These are phyloP conservation scores for Melierax canorus DNA, from an alignment of 2,113 vertebrate genomes.

Conservation along the genomic window DNA sequence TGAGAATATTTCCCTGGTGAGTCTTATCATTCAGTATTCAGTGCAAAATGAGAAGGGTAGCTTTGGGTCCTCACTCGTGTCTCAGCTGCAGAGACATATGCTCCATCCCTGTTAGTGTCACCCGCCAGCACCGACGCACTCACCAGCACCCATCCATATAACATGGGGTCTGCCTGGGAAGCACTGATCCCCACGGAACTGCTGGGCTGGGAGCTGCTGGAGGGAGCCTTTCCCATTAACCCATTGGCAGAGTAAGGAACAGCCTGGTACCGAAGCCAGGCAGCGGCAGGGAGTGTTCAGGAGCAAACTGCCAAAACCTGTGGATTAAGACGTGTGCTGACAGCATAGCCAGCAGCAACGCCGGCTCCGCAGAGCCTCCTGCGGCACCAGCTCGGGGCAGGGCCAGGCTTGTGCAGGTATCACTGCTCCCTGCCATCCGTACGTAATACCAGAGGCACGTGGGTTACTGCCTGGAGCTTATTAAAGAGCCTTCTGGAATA, in stretches of 20 bases:
- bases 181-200: fast-evolving
- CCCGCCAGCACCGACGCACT: background rate
- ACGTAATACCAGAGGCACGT: background rate
- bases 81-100: background rate
- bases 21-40: background rate
- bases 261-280: background rate
- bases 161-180: background rate
- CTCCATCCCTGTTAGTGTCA: background rate
- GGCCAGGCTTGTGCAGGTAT: constrained; percentile 25
- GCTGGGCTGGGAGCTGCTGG: background rate
- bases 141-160: fast-evolving
- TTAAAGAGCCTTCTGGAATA: background rate
- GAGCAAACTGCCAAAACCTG: background rate
- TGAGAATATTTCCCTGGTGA: background rate
- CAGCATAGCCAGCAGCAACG: background rate
- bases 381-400: background rate
- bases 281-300: background rate
- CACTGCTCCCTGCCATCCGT: background rate
- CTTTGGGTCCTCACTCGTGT: background rate
- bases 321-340: constrained; percentile 22
- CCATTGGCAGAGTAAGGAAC: background rate
- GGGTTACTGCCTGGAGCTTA: background rate
- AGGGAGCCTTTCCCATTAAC: background rate
- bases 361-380: background rate
- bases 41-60: background rate